Base-by-base conservation (phyloP, 23 tunicate genomes). In the Corella eumyota region DNA sequence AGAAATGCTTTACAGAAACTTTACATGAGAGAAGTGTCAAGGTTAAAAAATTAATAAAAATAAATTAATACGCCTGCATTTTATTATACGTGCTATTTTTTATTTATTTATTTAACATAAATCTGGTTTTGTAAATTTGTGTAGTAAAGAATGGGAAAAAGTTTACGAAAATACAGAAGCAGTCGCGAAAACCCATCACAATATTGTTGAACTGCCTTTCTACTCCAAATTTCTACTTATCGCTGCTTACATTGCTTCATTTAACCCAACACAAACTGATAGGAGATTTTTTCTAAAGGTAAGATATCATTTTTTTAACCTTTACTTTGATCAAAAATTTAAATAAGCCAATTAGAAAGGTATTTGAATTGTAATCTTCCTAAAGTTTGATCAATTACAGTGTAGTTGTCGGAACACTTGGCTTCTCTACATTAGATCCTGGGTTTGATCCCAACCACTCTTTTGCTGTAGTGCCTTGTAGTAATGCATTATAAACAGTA, bases 171-270 rank as follows among this genome's bases (percentile, higher is more conserved):
- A 32, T 2, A 2, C 52, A 1, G 31, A 9, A 11, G 47, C 6
- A 4, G 25, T 7, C 25, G 30, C 33, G 23, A 2, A 31, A 62
- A 62, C 40, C 52, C 19, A 5, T 37, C 5, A 25, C 30, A 38
- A 62, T 36, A n/a, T 38, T 30, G 74, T 74, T 24, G 97, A 90
- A 37, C 74, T 90, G 29, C 91, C 97, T 13, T 80, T 74, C 27
- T 80, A 80, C 51, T 70, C 97, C 32, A 90, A 90, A 45, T 81
- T 69, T 50, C 75, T 90, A 3, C 60, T 90, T 1, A 90, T 90
- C 20, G 65, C 97, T 33, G 70, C 97, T 30, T 90, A 90, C 74
- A 68, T 90, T 27, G 91, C 91, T 5, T 90, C 97, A 1, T 90
- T 60, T 69, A 90, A 90, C 56, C 97, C 97, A 4, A 63, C 74